phyloP scores from a whole-genome alignment of 2,888 invertebrate genomes.

The Polydrusus tereticollis region DNA sequence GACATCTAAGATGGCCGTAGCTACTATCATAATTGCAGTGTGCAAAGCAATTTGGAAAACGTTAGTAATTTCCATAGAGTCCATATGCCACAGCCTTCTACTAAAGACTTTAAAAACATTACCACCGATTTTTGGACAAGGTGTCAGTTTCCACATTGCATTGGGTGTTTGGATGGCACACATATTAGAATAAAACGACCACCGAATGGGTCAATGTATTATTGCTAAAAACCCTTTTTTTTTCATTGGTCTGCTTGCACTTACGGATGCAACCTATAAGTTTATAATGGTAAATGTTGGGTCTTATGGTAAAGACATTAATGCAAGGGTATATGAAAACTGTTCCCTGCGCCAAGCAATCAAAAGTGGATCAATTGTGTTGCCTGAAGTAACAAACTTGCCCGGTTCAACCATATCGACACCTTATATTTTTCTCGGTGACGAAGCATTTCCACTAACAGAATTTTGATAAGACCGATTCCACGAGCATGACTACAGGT shows the following conservation, averaged over 20 bases:
- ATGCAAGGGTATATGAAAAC: constrained; percentile 30
- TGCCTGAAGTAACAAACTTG: constrained; percentile 2
- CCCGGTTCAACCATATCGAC: neutral
- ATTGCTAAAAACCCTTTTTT: constrained; percentile 14
- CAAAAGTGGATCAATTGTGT: constrained; percentile 16
- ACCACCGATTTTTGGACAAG: constrained; percentile 25
- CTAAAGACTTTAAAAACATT: neutral
- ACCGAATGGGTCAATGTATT: constrained; percentile 17
- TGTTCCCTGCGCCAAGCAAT: neutral
- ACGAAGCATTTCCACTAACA: constrained; percentile 41
- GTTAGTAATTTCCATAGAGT: constrained; percentile 30
- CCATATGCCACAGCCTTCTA: constrained; percentile 43
- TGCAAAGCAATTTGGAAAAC: constrained; percentile 23
- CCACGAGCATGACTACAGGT: constrained; percentile 44
- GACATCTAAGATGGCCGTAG: constrained; percentile 41
- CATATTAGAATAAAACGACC: constrained; percentile 28
- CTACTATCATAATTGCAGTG: constrained; percentile 39
- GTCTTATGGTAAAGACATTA: constrained; percentile 35
- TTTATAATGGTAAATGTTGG: constrained; percentile 36
- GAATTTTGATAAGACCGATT: constrained; percentile 46
- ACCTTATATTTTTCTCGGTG: constrained; percentile 34
- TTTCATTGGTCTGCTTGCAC: constrained; percentile 22
- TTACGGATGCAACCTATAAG: constrained; percentile 34
- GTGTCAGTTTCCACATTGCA: constrained; percentile 43
- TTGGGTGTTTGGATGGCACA: constrained; percentile 33